Base-by-base conservation (phyloP, 2,888 invertebrate species). In the Blastobasis lacticolella region DNA sequence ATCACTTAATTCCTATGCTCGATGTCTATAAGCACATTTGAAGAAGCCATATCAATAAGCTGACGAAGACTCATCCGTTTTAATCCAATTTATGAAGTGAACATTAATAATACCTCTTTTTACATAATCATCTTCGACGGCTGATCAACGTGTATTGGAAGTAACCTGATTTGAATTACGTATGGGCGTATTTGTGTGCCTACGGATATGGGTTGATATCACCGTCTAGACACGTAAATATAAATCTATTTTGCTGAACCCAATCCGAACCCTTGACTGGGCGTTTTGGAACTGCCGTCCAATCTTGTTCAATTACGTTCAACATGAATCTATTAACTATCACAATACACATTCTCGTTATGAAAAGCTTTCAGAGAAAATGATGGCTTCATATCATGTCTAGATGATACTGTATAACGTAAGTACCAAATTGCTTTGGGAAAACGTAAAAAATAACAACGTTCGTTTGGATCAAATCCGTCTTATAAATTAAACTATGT, bases 291-390 rank as follows among this genome's bases (percentile, higher is more conserved):
- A 45, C 52, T 48, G 50, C 49, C 50, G 68, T 69, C 68, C 67
- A 61, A 57, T 67, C 67, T 66, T 52, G 64, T 75, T 69, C 69
- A 73, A 77, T 78, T 71, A 74, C 49, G 53, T 59, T 51, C 60
- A 59, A 73, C 73, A 74, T 59, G 67, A 55, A 9, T 41, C 23
- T 23, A 23, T 23, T 23, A 23, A 23, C 23, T 23, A 23, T 23
- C 23, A 23, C 3, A 23, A 23, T 41, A 8, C 7, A 8, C 8
- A 9, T 41, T 8, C 8, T 41, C 9, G 41, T 8, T 9, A 4
- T 41, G 41, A 8, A 9, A 41, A 41, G 9, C 41, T 8, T 8
- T 8, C 9, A 9, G 8, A 41, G 41, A 8, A 9, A 8, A 41
- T 41, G 9, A 41, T 41, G 9, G 9, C 41, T 8, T 4, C 41